A percentile compares a stretch with the other conserved stretches of the same genome.
phyloP scores from a whole-genome alignment of 2,888 invertebrate genomes.

The Pycnomerus fuliginosus region DNA sequence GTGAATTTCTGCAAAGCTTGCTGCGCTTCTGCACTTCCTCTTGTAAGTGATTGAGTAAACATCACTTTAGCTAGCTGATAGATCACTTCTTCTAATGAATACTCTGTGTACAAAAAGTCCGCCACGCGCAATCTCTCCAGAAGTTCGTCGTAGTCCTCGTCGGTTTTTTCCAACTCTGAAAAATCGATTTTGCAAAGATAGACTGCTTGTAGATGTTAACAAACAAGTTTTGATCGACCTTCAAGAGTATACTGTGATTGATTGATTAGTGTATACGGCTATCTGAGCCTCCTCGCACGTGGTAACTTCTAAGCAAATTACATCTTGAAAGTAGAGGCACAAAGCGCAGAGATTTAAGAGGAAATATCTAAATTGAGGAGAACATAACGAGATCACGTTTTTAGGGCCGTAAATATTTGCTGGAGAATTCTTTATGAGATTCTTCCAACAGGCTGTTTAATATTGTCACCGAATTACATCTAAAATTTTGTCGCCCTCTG shows the following conservation, averaged over 20 bases:
- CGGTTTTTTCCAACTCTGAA: constrained; percentile 28
- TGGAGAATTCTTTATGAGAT: no score
- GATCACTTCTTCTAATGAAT: constrained; percentile 75
- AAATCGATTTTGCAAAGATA: constrained; percentile 1
- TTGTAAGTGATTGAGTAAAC: constrained; percentile 73
- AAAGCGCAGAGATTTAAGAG: no score
- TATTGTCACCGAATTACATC: constrained; percentile 5
- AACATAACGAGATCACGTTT: no score
- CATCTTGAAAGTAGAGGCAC: no score
- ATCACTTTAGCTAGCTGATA: constrained; percentile 80
- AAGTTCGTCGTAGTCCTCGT: constrained; percentile 66
- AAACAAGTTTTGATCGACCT: no score
- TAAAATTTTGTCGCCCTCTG: constrained; percentile 1
- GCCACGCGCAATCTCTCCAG: constrained; percentile 68
- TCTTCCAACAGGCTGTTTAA: constrained; percentile 9
- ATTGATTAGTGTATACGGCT: no score
- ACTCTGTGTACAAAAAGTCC: constrained; percentile 73
- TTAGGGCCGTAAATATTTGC: no score
- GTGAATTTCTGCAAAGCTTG: constrained; percentile 73
- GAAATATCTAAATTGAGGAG: no score
- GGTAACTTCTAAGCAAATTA: no score
- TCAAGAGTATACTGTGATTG: no score
- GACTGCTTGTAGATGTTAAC: no score
- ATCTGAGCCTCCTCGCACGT: no score
- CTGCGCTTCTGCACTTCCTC: constrained; percentile 69